Percentiles rank a stretch among this genome's conserved stretches.
Evolutionary conservation across 2,797 vertebrate species (phyloP).

Genomic region (Lemur catta): DNA sequence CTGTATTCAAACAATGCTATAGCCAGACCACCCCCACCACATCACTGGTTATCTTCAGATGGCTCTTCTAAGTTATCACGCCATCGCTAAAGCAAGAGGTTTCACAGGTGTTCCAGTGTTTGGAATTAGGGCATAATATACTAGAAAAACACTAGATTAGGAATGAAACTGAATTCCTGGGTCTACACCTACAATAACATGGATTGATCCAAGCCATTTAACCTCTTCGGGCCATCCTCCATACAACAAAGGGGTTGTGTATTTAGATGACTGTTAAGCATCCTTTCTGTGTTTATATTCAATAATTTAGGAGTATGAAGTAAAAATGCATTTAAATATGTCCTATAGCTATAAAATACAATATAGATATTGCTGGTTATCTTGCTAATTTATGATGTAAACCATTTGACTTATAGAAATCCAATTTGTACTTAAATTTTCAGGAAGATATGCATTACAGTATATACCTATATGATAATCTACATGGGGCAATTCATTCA

Average conservation of each 20-base stretch:
- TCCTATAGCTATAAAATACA: background rate
- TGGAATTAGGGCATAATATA: background rate
- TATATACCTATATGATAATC: background rate
- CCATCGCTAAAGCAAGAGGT: background rate
- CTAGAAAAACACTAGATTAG: background rate
- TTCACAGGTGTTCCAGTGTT: background rate
- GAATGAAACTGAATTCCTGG: background rate
- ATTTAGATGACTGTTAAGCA: background rate
- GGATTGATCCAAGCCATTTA: background rate
- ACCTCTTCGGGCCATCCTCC: background rate
- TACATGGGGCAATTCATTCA: background rate
- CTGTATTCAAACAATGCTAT: background rate
- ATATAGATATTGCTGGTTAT: background rate
- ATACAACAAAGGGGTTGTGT: background rate
- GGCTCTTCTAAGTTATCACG: background rate
- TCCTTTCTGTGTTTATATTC: background rate
- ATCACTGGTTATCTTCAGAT: background rate
- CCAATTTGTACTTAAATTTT: background rate
- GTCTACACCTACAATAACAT: background rate
- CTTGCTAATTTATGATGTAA: constrained; percentile 8
- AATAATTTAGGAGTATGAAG: background rate
- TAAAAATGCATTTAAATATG: background rate
- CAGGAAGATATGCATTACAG: background rate
- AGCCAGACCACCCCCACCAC: background rate
- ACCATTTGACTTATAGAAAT: background rate